Conservation (phyloP, 2,113 vertebrate species). For the Sinocyclocheilus anshuiensis region DNA sequence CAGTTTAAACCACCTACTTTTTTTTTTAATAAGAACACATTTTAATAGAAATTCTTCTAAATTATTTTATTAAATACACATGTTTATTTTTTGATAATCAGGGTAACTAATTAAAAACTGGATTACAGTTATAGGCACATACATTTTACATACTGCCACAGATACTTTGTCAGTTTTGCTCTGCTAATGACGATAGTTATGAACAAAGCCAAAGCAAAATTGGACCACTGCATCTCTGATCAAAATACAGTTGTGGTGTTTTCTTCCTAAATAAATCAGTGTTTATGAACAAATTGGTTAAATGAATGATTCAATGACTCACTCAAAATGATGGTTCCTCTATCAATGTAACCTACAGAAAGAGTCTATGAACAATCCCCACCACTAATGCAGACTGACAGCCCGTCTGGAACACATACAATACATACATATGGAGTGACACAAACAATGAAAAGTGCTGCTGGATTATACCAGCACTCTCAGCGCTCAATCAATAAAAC, state of each 20-base stretch:
- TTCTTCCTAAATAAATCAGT: not conserved
- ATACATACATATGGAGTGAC: not conserved
- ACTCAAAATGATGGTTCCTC: not conserved
- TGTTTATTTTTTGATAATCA: not conserved
- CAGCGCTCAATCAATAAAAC: not conserved
- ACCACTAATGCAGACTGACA: not conserved
- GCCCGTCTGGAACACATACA: not conserved
- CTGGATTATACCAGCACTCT: not conserved
- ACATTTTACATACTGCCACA: not conserved
- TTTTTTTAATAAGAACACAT: no score
- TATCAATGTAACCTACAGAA: not conserved
- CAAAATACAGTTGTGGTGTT: not conserved
- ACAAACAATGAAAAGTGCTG: not conserved
- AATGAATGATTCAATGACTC: not conserved
- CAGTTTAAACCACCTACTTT: no score
- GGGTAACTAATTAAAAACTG: not conserved
- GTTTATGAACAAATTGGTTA: not conserved
- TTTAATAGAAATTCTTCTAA: not conserved
- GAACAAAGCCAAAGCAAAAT: not conserved
- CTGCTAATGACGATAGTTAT: not conserved
- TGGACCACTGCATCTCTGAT: not conserved
- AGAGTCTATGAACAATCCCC: not conserved
- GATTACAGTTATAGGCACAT: not conserved
- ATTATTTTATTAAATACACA: not conserved
- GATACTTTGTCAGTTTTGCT: not conserved